Evolutionary conservation across 2,113 vertebrate species (phyloP).

Genomic region (Rhombomys opimus): DNA sequence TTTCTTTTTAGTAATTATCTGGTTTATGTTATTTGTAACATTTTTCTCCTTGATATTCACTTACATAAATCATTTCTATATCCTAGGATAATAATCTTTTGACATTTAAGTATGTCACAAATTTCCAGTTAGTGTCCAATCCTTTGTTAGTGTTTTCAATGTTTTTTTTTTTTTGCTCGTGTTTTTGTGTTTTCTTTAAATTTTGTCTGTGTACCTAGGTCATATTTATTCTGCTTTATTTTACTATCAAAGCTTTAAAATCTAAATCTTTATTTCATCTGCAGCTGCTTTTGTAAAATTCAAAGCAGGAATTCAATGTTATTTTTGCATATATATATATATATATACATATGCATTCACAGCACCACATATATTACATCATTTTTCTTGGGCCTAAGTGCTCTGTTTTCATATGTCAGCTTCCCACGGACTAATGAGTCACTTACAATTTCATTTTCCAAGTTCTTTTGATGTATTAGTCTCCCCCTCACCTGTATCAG

Average conservation of each 20-base stretch:
- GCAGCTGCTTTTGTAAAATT: background rate
- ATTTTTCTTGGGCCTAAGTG: background rate
- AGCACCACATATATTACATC: background rate
- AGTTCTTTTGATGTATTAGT: background rate
- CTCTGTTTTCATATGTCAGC: no score
- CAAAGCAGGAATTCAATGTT: background rate
- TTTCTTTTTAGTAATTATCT: background rate
- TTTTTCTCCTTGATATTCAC: background rate
- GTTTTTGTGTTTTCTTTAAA: background rate
- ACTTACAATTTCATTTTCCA: background rate
- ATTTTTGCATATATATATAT: background rate
- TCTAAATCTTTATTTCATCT: background rate
- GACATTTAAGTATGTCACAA: background rate
- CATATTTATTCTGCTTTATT: background rate
- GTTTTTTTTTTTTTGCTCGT: background rate
- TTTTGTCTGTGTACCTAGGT: background rate
- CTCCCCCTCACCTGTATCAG: background rate
- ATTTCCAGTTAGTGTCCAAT: background rate
- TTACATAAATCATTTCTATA: constrained; percentile 16
- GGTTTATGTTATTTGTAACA: background rate
- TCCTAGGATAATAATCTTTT: background rate
- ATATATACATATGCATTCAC: background rate
- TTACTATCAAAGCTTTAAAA: background rate
- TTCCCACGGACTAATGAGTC: background rate
- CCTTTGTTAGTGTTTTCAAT: background rate